Evolutionary conservation across 2,797 vertebrate species (phyloP).

Genomic region (Clarias laeviceps): DNA sequence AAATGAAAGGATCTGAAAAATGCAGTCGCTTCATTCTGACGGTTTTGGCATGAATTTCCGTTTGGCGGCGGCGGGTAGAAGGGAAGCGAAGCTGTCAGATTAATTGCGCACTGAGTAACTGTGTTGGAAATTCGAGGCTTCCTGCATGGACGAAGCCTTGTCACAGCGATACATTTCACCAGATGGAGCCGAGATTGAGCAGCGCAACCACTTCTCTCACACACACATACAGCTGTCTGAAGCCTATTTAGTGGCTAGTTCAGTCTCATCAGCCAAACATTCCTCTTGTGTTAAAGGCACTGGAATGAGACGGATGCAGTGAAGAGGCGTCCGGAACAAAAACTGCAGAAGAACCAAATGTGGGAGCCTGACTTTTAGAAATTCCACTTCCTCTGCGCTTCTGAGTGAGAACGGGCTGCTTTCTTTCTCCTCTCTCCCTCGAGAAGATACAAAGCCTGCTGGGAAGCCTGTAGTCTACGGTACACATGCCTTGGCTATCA

Average conservation of each 20-base stretch:
- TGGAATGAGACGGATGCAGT: constrained; percentile 56
- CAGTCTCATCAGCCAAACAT: constrained; percentile 45
- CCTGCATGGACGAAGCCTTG: constrained; percentile 49
- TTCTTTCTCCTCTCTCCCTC: constrained; percentile 44
- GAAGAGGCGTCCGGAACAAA: constrained; percentile 48
- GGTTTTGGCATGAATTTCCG: constrained; percentile 68
- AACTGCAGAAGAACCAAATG: constrained; percentile 52
- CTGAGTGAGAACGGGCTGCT: constrained; percentile 48
- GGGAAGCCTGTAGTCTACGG: constrained; percentile 56
- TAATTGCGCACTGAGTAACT: constrained; percentile 63
- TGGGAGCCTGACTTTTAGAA: constrained; percentile 61
- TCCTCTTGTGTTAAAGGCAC: constrained; percentile 61
- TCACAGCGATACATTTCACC: constrained; percentile 50
- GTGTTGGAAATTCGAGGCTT: constrained; percentile 58
- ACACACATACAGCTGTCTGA: constrained; percentile 14
- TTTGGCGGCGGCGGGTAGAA: constrained; percentile 51
- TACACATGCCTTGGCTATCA: constrained; percentile 49
- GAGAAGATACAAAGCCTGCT: constrained; percentile 53
- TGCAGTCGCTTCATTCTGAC: constrained; percentile 51
- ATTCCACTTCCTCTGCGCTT: constrained; percentile 61
- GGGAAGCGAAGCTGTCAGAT: constrained; percentile 60
- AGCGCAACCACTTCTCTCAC: background rate
- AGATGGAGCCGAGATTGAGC: constrained; percentile 38
- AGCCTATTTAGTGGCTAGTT: constrained; percentile 28
- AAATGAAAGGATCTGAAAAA: constrained; percentile 43